Evolutionary conservation across 2,888 invertebrate species (phyloP).

Genomic region (Nephrotoma flavescens): DNA sequence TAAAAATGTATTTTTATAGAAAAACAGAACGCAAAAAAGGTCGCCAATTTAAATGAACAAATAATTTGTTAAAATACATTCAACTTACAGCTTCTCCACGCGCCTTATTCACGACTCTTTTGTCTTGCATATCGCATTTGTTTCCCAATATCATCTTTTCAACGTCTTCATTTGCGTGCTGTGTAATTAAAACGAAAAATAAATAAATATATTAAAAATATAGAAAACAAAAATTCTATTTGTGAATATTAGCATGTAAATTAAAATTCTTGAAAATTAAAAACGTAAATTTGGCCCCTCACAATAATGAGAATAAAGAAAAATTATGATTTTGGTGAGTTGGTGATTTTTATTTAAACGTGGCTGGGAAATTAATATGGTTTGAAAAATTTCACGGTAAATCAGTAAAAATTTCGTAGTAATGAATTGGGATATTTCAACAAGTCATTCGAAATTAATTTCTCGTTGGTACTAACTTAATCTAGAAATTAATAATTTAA

Average conservation of each 20-base stretch:
- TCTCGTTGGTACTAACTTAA: neutral
- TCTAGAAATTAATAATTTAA: neutral
- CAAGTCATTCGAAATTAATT: neutral
- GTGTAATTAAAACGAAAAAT: conserved; percentile 18
- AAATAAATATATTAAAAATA: neutral
- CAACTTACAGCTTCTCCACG: conserved; percentile 75
- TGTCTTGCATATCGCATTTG: conserved; percentile 96
- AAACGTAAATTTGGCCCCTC: neutral
- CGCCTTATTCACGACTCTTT: conserved; percentile 81
- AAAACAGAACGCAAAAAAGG: neutral
- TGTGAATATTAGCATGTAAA: neutral
- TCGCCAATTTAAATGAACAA: neutral
- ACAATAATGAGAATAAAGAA: neutral
- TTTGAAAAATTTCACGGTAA: neutral
- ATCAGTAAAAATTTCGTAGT: neutral
- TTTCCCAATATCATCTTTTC: conserved; percentile 98
- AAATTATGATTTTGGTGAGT: conserved; percentile 3
- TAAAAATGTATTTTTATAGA: neutral
- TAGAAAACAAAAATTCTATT: neutral
- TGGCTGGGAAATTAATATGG: neutral
- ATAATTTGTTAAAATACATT: neutral
- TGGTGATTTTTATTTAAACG: neutral
- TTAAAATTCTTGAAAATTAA: neutral
- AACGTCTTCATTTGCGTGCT: conserved; percentile 97
- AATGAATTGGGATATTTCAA: neutral